Conservation (phyloP, 2,888 invertebrate genomes). For the Megamerina dolium region DNA sequence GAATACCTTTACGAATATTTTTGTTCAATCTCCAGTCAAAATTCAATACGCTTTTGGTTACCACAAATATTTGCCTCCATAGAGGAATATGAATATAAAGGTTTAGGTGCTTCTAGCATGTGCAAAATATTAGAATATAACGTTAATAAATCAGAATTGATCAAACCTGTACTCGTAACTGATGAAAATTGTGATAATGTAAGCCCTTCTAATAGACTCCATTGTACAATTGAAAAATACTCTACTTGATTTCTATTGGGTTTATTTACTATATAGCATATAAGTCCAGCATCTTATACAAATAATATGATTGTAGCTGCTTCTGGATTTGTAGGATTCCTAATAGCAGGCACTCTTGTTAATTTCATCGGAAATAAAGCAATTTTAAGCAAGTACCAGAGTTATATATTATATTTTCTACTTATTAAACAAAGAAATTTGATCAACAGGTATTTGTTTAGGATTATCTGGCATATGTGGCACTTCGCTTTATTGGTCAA, state of each 20-base stretch:
- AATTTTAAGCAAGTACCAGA: slow-evolving; percentile 28
- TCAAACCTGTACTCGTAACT: not conserved
- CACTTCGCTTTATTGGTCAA: slow-evolving; percentile 55
- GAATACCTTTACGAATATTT: too few species aligned
- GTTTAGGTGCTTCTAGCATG: slow-evolving; percentile 23
- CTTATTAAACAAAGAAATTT: not conserved
- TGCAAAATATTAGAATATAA: slow-evolving; percentile 35
- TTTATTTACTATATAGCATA: slow-evolving; percentile 21
- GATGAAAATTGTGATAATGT: slow-evolving; percentile 31
- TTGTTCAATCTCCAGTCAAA: slow-evolving; percentile 57
- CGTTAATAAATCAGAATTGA: slow-evolving; percentile 25
- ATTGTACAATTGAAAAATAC: too few species aligned
- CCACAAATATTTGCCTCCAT: slow-evolving; percentile 76
- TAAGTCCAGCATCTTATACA: slow-evolving; percentile 19
- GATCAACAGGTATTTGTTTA: slow-evolving; percentile 40
- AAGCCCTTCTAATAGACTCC: too few species aligned
- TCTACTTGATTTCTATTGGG: too few species aligned
- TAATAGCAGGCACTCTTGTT: slow-evolving; percentile 22
- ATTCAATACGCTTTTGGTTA: slow-evolving; percentile 78
- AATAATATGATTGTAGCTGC: slow-evolving; percentile 28
- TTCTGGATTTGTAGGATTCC: slow-evolving; percentile 23
- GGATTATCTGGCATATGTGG: slow-evolving; percentile 51
- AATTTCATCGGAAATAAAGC: slow-evolving; percentile 21
- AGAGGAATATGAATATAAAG: slow-evolving; percentile 44
- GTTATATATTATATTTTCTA: not conserved